phyloP scores from a whole-genome alignment of 2,113 vertebrate species.

The Abramis brama region DNA sequence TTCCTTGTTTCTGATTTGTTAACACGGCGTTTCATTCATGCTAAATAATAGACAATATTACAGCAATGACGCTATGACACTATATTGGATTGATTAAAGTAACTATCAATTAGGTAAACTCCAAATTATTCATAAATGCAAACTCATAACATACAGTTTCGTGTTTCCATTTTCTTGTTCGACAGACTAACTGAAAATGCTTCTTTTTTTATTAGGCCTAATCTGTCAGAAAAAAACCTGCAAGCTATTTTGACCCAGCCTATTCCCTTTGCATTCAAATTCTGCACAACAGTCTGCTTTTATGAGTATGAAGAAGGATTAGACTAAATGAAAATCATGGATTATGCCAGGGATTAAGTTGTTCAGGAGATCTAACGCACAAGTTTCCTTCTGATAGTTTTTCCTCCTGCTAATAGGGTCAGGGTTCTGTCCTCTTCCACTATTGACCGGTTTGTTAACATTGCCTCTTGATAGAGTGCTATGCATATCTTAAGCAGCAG shows the following conservation, averaged over 20 bases:
- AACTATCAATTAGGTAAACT: neutral
- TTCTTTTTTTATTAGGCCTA: constrained; percentile 13
- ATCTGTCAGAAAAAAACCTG: constrained; percentile 23
- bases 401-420: constrained; percentile 62
- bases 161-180: constrained; percentile 43
- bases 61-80: neutral
- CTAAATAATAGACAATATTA: neutral
- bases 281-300: constrained; percentile 60
- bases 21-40: too few relatives aligned
- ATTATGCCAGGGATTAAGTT: constrained; percentile 80
- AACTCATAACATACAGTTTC: neutral
- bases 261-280: constrained; percentile 52
- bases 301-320: constrained; percentile 72
- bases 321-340: constrained; percentile 77
- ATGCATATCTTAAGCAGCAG: constrained; percentile 54
- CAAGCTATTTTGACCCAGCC: neutral
- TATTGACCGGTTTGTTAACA: constrained; percentile 69
- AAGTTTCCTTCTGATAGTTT: constrained; percentile 60
- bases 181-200: constrained; percentile 21
- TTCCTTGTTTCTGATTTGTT: too few relatives aligned
- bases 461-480: constrained; percentile 50
- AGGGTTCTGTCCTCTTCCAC: constrained; percentile 61
- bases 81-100: constrained; percentile 1
- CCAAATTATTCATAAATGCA: neutral
- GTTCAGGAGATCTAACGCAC: constrained; percentile 70